Evolutionary conservation across 2,113 vertebrate species (phyloP), one percentile per base, ranked within the genome.

Genomic region (Actinemys pallida): DNA sequence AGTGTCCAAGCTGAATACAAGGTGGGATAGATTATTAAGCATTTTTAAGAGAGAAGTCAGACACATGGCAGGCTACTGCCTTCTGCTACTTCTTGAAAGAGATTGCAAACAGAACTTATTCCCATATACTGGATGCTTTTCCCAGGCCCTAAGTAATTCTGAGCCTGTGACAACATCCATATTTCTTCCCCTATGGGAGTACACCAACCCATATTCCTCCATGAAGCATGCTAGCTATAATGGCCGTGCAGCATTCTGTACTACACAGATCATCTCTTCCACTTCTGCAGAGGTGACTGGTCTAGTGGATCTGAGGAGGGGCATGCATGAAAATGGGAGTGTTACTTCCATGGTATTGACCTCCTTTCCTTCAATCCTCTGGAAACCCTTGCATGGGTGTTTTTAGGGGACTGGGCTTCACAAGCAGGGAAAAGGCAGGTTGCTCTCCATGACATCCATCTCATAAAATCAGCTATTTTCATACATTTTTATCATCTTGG

Each of bases 41-140:
- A 62, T 62, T 62, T 62, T 62, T 29, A 62, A 47, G 75, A 12
- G 56, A 75, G 47, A 86, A 45, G 2, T 84, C n/a, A 90, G 84
- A 84, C 56, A 94, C 47, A 85, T 82, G 81, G 31, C 24, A 80
- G 54, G 84, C 2, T 31, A 88, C 16, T 84, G 84, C 35, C 69
- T 93, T 87, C 83, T 92, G 31, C 20, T 87, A 49, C 49, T 82
- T 52, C 83, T 93, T 88, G 14, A 53, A 72, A 87, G 20, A 86
- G 54, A 76, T 56, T 88, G 31, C 31, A 69, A 90, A 24, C 35
- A 90, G 17, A 69, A 81, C 25, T 50, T 75, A 2, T 1, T 93
- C 91, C 75, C 84, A 86, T 93, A 35, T 31, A 50, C 11, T 86
- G 31, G 31, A 2, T 90, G 53, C 89, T 96, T 93, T 88, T 78